Percentiles rank a stretch among this genome's conserved stretches.
Evolutionary conservation across 2,113 vertebrate species (phyloP).

Genomic region (Cebidichthys violaceus): DNA sequence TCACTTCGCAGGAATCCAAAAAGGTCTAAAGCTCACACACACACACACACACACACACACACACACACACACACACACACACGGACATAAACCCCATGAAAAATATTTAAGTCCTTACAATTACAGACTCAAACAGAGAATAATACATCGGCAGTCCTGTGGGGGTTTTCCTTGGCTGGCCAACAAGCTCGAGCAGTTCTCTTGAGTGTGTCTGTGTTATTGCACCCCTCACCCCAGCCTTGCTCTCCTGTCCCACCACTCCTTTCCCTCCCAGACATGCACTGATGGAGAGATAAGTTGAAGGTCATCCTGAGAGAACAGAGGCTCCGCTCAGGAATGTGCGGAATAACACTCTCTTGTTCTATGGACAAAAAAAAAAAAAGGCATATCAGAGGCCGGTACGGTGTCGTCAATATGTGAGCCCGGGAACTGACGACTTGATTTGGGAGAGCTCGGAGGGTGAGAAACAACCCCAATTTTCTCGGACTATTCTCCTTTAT

Average conservation of each 20-base stretch:
- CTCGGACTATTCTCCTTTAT: slow-evolving; percentile 31
- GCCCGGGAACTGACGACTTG: slow-evolving; percentile 38
- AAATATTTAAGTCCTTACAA: slow-evolving; percentile 13
- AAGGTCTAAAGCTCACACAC: slow-evolving; percentile 33
- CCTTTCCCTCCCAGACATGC: slow-evolving; percentile 69
- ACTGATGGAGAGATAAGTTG: slow-evolving; percentile 84
- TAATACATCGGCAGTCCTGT: slow-evolving; percentile 36
- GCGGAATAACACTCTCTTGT: slow-evolving; percentile 79
- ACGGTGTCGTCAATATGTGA: slow-evolving; percentile 44
- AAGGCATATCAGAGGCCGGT: slow-evolving; percentile 67
- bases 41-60: slow-evolving; percentile 35
- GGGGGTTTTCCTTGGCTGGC: slow-evolving; percentile 22
- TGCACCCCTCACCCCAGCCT: slow-evolving; percentile 19
- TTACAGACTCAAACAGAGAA: slow-evolving; percentile 28
- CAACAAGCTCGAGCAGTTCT: slow-evolving; percentile 55
- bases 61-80: slow-evolving; percentile 35
- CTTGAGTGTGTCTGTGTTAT: slow-evolving; percentile 5
- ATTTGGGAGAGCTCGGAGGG: slow-evolving; percentile 20
- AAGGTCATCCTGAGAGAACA: slow-evolving; percentile 83
- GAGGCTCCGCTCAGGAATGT: slow-evolving; percentile 80
- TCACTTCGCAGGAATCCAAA: slow-evolving; percentile 32
- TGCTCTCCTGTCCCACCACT: slow-evolving; percentile 4
- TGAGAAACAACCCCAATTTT: slow-evolving; percentile 43
- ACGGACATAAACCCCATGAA: slow-evolving; percentile 32
- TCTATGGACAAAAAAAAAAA: slow-evolving; percentile 72